These are phyloP conservation scores for Acrocyrtus sp. DNA, from an alignment of 2,888 invertebrate species.

Conservation along the genomic window DNA sequence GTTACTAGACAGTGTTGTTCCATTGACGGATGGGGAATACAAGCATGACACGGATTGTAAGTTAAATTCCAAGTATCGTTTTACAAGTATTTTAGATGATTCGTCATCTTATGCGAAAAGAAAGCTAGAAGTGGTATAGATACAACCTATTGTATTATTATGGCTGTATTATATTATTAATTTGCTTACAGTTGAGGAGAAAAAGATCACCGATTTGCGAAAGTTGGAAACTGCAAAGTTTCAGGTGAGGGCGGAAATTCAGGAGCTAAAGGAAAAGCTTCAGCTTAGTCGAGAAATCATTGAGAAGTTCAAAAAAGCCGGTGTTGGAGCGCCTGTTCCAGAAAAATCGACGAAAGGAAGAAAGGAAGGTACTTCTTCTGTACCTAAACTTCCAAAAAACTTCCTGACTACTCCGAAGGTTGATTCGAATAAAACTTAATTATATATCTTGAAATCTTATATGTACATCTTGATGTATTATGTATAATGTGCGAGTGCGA, in stretches of 20 bases:
- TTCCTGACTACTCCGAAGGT: too few relatives aligned
- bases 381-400: slow-evolving; percentile 6
- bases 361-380: slow-evolving; percentile 3
- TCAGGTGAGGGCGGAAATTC: slow-evolving; percentile 84
- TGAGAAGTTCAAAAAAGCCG: slow-evolving; percentile 67
- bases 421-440: too few relatives aligned
- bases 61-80: too few relatives aligned
- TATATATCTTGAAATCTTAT: too few relatives aligned
- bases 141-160: too few relatives aligned
- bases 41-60: slow-evolving; percentile 91
- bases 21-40: slow-evolving; percentile 77
- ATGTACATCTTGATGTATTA: too few relatives aligned
- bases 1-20: slow-evolving; percentile 80
- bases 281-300: slow-evolving; percentile 88
- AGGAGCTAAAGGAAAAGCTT: slow-evolving; percentile 84
- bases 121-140: too few relatives aligned
- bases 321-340: slow-evolving; percentile 45
- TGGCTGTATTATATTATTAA: too few relatives aligned
- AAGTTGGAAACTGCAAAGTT: slow-evolving; percentile 81
- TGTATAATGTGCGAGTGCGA: not conserved
- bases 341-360: slow-evolving; percentile 16
- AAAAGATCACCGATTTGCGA: slow-evolving; percentile 82
- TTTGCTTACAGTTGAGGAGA: slow-evolving; percentile 82
- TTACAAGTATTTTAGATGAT: too few relatives aligned
- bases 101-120: too few relatives aligned